Conservation (phyloP, 2,797 vertebrate species). For the Cynodonichthys magdalenae region DNA sequence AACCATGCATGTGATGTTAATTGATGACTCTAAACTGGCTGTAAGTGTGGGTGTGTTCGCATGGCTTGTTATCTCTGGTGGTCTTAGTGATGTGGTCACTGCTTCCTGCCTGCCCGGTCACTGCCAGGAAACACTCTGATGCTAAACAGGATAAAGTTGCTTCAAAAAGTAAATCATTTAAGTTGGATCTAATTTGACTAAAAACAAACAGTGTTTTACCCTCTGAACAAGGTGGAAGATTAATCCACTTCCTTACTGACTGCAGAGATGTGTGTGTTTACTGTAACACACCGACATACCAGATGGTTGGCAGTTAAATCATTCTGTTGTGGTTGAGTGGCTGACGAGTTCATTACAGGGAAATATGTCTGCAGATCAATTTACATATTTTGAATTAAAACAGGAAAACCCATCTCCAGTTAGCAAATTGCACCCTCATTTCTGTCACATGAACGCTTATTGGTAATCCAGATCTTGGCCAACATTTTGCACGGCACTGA, state of each 20-base stretch:
- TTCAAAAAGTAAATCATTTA: conserved; percentile 1
- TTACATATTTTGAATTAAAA: conserved; percentile 31
- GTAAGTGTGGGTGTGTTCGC: neutral
- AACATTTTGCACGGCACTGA: conserved; percentile 53
- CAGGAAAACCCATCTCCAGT: neutral
- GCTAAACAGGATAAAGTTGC: neutral
- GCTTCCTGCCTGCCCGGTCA: neutral
- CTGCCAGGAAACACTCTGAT: neutral
- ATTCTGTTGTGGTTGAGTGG: conserved; percentile 3
- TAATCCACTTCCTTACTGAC: neutral
- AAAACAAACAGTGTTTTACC: neutral
- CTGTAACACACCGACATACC: conserved; percentile 1
- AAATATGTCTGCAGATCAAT: conserved; percentile 5
- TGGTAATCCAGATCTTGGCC: conserved; percentile 13
- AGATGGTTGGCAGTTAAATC: conserved; percentile 1
- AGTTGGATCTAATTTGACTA: conserved; percentile 1
- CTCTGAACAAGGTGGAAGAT: neutral
- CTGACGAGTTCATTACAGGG: conserved; percentile 4
- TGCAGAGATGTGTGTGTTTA: conserved; percentile 3
- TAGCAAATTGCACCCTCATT: conserved; percentile 19
- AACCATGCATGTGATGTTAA: neutral
- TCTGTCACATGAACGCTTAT: conserved; percentile 27
- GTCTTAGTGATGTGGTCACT: neutral
- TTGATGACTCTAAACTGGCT: neutral
- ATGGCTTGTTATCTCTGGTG: neutral